A percentile compares a stretch with the other conserved stretches of the same genome.
Conservation (phyloP, 2,888 invertebrate genomes). For the Priocnemis perturbator region DNA sequence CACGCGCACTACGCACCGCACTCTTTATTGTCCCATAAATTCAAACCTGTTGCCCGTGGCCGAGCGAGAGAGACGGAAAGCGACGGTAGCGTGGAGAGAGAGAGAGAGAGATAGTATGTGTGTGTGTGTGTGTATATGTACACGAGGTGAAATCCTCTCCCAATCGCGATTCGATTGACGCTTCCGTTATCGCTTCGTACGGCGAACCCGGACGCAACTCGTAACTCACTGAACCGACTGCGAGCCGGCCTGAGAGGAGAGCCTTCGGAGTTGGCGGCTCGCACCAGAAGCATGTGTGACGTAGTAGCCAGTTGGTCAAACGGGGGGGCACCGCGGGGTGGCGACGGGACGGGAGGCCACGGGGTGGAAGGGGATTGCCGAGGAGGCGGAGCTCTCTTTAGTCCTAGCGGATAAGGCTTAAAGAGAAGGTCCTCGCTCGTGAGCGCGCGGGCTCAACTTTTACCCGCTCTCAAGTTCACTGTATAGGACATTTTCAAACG, state of each 20-base stretch:
- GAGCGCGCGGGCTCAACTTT: slow-evolving; percentile 20
- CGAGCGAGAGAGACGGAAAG: slow-evolving; percentile 59
- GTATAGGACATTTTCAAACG: slow-evolving; percentile 4
- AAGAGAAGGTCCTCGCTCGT: slow-evolving; percentile 16
- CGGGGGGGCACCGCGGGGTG: slow-evolving; percentile 58
- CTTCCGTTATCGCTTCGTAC: slow-evolving; percentile 63
- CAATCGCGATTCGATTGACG: slow-evolving; percentile 63
- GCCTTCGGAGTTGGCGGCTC: slow-evolving; percentile 60
- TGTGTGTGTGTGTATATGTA: slow-evolving; percentile 28
- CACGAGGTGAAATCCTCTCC: slow-evolving; percentile 49
- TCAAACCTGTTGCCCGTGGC: slow-evolving; percentile 74
- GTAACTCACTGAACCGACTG: slow-evolving; percentile 66
- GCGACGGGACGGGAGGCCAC: slow-evolving; percentile 71
- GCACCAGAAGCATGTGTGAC: slow-evolving; percentile 69
- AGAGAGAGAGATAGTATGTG: no score
- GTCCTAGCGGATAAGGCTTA: slow-evolving; percentile 46
- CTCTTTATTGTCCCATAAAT: slow-evolving; percentile 75
- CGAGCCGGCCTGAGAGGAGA: slow-evolving; percentile 48
- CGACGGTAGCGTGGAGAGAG: slow-evolving; percentile 17
- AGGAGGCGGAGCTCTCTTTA: slow-evolving; percentile 71
- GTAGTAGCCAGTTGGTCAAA: slow-evolving; percentile 65
- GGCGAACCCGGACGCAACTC: slow-evolving; percentile 66
- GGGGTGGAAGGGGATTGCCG: slow-evolving; percentile 68
- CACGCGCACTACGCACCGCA: slow-evolving; percentile 71
- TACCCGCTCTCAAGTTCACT: slow-evolving; percentile 10